Percentiles rank a stretch among this genome's conserved stretches.
phyloP scores from a whole-genome alignment of 1,140 invertebrate genomes.

The Pogonomyrmex barbatus region DNA sequence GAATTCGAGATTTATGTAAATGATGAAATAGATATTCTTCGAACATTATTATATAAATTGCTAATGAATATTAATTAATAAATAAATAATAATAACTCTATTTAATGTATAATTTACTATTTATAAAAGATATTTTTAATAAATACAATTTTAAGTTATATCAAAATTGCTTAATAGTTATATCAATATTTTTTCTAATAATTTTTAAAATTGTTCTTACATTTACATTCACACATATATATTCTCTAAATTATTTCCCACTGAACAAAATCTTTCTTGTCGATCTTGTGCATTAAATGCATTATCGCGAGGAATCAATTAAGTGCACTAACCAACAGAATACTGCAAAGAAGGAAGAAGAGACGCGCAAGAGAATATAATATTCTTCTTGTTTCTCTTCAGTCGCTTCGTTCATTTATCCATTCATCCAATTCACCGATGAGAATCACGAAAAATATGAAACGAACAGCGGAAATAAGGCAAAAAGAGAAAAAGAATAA shows the following conservation, averaged over 20 bases:
- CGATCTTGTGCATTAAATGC: constrained; percentile 44
- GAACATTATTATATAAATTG: not conserved
- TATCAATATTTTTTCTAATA: not conserved
- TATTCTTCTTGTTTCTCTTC: constrained; percentile 73
- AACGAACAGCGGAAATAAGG: constrained; percentile 34
- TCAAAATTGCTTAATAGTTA: not conserved
- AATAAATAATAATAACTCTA: not conserved
- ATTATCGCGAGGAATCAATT: constrained; percentile 66
- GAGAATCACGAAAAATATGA: constrained; percentile 38
- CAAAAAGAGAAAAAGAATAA: constrained; percentile 22
- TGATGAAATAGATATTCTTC: not conserved
- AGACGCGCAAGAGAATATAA: constrained; percentile 57
- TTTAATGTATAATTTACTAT: not conserved
- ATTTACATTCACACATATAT: no score
- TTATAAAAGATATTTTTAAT: constrained; percentile 1
- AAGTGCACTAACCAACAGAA: constrained; percentile 20
- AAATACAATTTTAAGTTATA: constrained; percentile 2
- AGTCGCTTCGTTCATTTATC: constrained; percentile 78
- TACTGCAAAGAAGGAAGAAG: constrained; percentile 5
- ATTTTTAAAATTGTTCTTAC: not conserved
- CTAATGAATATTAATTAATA: not conserved
- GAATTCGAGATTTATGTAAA: not conserved
- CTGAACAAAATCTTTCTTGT: constrained; percentile 26
- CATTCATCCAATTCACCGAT: constrained; percentile 74
- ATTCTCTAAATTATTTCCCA: constrained; percentile 8